These are phyloP conservation scores for Platycheirus albimanus DNA, from an alignment of 2,888 invertebrate species.

Conservation along the genomic window DNA sequence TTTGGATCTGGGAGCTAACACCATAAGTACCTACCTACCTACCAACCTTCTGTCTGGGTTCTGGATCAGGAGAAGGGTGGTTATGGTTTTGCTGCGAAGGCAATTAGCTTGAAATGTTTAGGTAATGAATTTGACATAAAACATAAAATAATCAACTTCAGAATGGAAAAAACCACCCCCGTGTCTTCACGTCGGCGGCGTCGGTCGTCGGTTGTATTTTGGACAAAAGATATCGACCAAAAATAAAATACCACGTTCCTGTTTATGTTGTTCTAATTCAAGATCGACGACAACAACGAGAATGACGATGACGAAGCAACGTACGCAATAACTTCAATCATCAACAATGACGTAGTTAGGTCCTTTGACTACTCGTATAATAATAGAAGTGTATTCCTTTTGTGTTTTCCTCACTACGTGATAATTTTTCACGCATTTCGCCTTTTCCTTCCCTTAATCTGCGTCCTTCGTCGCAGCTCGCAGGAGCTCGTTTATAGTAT, in stretches of 20 bases:
- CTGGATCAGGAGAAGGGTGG: not conserved
- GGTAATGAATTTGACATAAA: conserved; percentile 42
- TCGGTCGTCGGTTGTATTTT: no score
- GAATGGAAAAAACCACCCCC: conserved; percentile 45
- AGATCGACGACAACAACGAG: conserved; percentile 29
- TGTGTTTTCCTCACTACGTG: conserved; percentile 36
- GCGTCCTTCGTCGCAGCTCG: not conserved
- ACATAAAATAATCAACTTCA: conserved; percentile 34
- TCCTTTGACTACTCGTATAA: conserved; percentile 59
- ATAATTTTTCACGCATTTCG: conserved; percentile 69
- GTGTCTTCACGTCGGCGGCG: no score
- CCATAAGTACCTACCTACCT: conserved; percentile 7
- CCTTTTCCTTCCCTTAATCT: not conserved
- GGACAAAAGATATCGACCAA: conserved; percentile 1
- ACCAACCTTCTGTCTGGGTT: conserved; percentile 31
- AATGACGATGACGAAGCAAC: not conserved
- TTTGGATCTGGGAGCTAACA: conserved; percentile 22
- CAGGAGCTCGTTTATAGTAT: no score
- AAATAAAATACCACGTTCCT: conserved; percentile 33
- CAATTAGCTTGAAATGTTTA: conserved; percentile 63
- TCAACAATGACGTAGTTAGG: conserved; percentile 46
- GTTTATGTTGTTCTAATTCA: conserved; percentile 14
- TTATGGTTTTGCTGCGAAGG: conserved; percentile 12
- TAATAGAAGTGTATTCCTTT: conserved; percentile 26
- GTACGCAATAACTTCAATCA: conserved; percentile 43